A percentile compares a stretch with the other conserved stretches of the same genome.
Conservation (phyloP, 2,888 invertebrate species). For the Lordiphosa fenestrarum region DNA sequence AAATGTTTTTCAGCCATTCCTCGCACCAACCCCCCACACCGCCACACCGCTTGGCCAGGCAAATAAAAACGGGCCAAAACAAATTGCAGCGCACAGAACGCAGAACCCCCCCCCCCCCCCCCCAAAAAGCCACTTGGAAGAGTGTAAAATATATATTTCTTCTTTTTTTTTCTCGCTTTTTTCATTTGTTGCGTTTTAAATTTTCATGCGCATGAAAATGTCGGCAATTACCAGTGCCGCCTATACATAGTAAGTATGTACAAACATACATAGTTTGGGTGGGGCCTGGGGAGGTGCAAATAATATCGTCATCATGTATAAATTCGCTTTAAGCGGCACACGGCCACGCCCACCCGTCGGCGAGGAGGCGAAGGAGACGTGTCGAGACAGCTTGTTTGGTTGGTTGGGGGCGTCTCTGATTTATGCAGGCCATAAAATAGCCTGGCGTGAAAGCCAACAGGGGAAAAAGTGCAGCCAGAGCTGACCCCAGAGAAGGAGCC, state of each 20-base stretch:
- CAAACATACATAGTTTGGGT: conserved; percentile 8
- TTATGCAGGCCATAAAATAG: conserved; percentile 58
- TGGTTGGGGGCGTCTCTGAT: conserved; percentile 40
- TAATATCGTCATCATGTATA: conserved; percentile 42
- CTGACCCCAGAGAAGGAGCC: not conserved
- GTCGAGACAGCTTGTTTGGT: conserved; percentile 15
- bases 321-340: conserved; percentile 22
- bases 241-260: conserved; percentile 8
- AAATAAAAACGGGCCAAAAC: conserved; percentile 39
- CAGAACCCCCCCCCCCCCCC: too few species aligned
- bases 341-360: conserved; percentile 17
- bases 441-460: conserved; percentile 26
- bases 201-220: conserved; percentile 55
- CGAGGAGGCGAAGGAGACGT: not conserved
- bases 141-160: conserved; percentile 12
- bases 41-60: conserved; percentile 3
- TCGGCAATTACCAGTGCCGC: conserved; percentile 56
- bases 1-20: conserved; percentile 36
- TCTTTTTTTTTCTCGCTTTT: conserved; percentile 17
- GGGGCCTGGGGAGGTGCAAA: conserved; percentile 4
- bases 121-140: conserved; percentile 36
- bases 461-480: conserved; percentile 3
- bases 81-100: conserved; percentile 35
- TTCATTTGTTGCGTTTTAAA: conserved; percentile 68
- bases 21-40: not conserved